A percentile compares a stretch with the other conserved stretches of the same genome.
phyloP scores from a whole-genome alignment of 2,888 invertebrate species.

The Vannuccia rotundouncinata region DNA sequence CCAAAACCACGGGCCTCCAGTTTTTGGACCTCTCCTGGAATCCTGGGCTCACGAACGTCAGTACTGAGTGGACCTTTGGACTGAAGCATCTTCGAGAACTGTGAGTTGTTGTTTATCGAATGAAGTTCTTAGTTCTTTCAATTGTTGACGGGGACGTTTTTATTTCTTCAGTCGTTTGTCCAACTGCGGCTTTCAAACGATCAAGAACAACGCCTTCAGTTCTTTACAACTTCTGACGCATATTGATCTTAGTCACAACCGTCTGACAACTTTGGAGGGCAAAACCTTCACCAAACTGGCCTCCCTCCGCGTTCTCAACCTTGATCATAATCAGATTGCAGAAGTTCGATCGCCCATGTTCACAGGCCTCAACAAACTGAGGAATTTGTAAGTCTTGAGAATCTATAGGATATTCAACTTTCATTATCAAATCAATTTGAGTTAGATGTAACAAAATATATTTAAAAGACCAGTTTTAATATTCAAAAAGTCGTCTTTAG shows the following conservation, averaged over 20 bases:
- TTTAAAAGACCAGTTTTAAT: too few relatives aligned
- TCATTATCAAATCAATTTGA: too few relatives aligned
- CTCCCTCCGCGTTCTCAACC: background rate
- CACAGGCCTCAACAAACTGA: background rate
- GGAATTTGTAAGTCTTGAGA: background rate
- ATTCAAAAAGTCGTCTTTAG: too few relatives aligned
- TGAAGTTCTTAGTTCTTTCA: too few relatives aligned
- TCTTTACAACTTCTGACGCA: background rate
- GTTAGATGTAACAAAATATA: too few relatives aligned
- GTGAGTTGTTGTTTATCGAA: conserved; percentile 28
- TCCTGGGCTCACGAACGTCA: conserved; percentile 15
- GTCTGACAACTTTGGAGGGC: background rate
- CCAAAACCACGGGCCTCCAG: background rate
- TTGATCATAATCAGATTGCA: background rate
- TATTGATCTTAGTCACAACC: conserved; percentile 6
- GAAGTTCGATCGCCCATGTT: background rate
- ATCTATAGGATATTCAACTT: too few relatives aligned
- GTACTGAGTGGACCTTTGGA: conserved; percentile 28
- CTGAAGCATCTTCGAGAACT: conserved; percentile 22
- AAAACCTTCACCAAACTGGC: background rate
- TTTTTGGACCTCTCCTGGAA: conserved; percentile 27
- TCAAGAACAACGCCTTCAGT: background rate
- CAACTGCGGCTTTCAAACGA: background rate
- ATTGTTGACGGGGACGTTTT: too few relatives aligned
- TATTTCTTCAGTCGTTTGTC: background rate